Evolutionary conservation across 2,113 vertebrate genomes (phyloP).

Genomic region (Phrynosoma platyrhinos): DNA sequence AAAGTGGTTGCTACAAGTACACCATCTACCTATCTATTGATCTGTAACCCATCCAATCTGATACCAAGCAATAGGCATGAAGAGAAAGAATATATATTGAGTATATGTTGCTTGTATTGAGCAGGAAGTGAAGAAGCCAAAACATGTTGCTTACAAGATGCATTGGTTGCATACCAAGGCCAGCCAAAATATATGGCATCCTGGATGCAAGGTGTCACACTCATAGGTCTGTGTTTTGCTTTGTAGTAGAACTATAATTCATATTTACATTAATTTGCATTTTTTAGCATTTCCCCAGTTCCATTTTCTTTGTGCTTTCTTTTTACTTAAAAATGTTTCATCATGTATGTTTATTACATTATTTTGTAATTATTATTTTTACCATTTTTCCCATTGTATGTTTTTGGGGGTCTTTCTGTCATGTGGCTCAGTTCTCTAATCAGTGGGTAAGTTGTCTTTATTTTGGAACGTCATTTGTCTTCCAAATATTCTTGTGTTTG

Average conservation of each 20-base stretch:
- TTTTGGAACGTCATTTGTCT: constrained; percentile 27
- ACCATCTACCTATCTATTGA: not conserved
- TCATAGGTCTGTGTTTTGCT: not conserved
- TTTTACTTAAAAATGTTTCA: constrained; percentile 40
- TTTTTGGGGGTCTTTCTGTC: constrained; percentile 76
- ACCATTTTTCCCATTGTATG: constrained; percentile 67
- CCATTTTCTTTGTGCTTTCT: constrained; percentile 48
- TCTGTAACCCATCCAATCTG: not conserved
- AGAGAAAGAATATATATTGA: no score
- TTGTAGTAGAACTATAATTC: not conserved
- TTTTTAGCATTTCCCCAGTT: constrained; percentile 8
- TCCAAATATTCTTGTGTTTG: constrained; percentile 6
- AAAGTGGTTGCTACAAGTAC: no score
- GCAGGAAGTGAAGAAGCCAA: not conserved
- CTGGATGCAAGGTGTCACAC: not conserved
- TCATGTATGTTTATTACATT: constrained; percentile 52
- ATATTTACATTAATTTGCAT: not conserved
- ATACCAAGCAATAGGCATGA: no score
- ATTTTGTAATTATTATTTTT: constrained; percentile 54
- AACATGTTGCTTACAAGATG: not conserved
- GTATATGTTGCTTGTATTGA: not conserved
- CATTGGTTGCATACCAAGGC: not conserved
- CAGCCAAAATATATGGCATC: not conserved
- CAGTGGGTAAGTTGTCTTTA: constrained; percentile 93
- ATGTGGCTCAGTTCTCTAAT: constrained; percentile 84